These are phyloP conservation scores for Cavia aperea DNA, from an alignment of 2,113 vertebrate species.

Conservation along the genomic window DNA sequence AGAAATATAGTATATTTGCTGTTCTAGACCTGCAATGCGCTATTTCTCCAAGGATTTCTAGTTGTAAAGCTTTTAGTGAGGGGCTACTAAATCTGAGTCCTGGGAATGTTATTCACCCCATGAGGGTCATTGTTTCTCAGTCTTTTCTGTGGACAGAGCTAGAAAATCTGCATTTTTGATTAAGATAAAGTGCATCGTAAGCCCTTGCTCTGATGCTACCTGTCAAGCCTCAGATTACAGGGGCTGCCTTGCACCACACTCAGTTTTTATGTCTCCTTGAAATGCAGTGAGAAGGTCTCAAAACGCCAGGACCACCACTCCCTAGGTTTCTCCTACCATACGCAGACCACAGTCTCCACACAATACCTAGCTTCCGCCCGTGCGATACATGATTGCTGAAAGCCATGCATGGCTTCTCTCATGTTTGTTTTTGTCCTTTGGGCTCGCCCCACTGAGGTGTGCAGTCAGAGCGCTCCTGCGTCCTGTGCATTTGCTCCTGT, in stretches of 20 bases:
- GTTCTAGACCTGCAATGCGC: not conserved
- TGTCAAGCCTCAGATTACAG: not conserved
- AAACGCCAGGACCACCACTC: no score
- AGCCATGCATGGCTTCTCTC: not conserved
- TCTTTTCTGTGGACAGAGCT: not conserved
- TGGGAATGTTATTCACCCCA: not conserved
- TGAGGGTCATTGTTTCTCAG: not conserved
- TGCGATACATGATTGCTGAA: rapidly evolving
- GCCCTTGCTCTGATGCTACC: not conserved
- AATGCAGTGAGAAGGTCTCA: not conserved
- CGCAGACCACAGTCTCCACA: not conserved
- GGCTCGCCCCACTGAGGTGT: not conserved
- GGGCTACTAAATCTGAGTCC: not conserved
- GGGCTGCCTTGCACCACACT: not conserved
- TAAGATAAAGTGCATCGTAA: not conserved
- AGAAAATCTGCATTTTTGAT: not conserved
- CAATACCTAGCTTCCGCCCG: rapidly evolving
- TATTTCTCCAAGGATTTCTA: not conserved
- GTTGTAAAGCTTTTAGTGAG: not conserved
- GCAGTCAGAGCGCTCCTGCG: not conserved
- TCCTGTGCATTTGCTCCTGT: not conserved
- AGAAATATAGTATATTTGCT: not conserved
- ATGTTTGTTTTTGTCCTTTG: not conserved
- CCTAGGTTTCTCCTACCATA: not conserved
- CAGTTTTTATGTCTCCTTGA: not conserved